Evolutionary conservation across 2,113 vertebrate genomes (phyloP).

Genomic region (Edolisoma coerulescens): DNA sequence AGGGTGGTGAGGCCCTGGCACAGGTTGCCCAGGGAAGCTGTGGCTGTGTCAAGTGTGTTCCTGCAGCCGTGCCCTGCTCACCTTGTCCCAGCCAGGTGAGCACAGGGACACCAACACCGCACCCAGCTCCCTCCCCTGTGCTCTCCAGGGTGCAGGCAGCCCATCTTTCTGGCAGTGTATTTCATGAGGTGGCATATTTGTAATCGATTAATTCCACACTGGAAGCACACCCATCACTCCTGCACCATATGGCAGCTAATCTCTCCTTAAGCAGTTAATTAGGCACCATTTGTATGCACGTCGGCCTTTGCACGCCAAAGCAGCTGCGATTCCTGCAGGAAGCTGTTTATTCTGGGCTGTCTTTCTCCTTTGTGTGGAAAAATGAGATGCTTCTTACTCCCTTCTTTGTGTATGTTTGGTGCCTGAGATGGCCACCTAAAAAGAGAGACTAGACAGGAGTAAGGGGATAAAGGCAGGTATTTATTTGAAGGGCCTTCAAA

Average conservation of each 20-base stretch:
- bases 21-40: background rate
- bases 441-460: too few species aligned
- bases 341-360: slow-evolving; percentile 6
- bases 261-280: slow-evolving; percentile 63
- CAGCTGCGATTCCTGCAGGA: background rate
- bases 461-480: too few species aligned
- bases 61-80: background rate
- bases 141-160: background rate
- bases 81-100: background rate
- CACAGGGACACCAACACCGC: background rate
- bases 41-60: background rate
- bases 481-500: too few species aligned
- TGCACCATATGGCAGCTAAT: slow-evolving; percentile 58
- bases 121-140: background rate
- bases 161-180: background rate
- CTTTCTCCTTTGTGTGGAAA: background rate
- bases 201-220: background rate
- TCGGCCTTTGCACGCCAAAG: background rate
- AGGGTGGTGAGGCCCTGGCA: background rate
- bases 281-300: slow-evolving; percentile 50
- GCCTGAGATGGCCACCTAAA: too few species aligned
- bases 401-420: rapidly evolving
- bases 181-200: background rate
- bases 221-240: slow-evolving; percentile 44
- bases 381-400: background rate